A percentile compares a stretch with the other conserved stretches of the same genome.
Evolutionary conservation across 1,140 invertebrate genomes (phyloP).

Genomic region (Manduca sexta): DNA sequence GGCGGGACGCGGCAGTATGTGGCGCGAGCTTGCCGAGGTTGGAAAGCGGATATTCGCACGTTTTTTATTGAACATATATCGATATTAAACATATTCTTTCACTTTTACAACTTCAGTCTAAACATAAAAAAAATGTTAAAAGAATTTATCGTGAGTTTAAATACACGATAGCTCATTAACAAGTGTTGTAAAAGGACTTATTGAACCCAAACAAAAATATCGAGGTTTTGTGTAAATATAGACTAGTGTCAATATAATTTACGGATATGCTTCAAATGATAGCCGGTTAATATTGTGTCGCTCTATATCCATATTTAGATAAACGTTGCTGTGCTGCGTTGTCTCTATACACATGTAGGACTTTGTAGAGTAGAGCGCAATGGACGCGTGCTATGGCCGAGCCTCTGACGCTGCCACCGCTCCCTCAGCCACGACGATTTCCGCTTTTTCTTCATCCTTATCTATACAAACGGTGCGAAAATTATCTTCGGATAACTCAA

Average conservation of each 20-base stretch:
- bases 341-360: background rate
- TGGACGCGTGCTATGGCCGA: conserved; percentile 58
- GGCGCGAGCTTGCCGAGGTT: conserved; percentile 5
- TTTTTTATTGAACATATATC: no score
- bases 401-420: conserved; percentile 49
- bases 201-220: no score
- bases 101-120: no score
- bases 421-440: conserved; percentile 42
- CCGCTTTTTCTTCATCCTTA: conserved; percentile 55
- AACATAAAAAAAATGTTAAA: no score
- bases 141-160: no score
- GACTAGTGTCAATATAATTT: no score
- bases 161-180: no score
- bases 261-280: no score
- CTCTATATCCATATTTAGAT: background rate
- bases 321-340: background rate
- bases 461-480: conserved; percentile 46
- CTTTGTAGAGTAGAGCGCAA: conserved; percentile 29
- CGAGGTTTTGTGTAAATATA: no score
- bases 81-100: no score
- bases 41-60: background rate
- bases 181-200: no score
- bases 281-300: no score
- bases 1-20: conserved; percentile 24
- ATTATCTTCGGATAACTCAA: background rate